Percentiles rank a stretch among this genome's conserved stretches.
Conservation (phyloP, 2,888 invertebrate species). For the Andrena minutula region DNA sequence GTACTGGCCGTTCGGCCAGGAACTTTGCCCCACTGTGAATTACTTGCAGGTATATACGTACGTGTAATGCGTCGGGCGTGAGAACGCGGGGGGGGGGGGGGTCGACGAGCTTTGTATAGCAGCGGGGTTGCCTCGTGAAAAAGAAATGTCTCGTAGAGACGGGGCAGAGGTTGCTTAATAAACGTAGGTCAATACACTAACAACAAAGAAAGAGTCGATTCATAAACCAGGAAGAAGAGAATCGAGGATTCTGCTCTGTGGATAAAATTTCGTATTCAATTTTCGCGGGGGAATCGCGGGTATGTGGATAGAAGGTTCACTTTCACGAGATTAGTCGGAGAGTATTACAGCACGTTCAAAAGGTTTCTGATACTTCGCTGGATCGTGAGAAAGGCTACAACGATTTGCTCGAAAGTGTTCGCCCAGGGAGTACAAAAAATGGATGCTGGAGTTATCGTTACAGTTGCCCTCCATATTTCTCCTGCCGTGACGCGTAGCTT, state of each 20-base stretch:
- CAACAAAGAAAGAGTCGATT: not conserved
- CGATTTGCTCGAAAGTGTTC: not conserved
- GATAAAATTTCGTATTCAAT: too few relatives aligned
- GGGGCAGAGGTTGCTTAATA: too few relatives aligned
- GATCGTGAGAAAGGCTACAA: not conserved
- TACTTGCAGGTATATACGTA: constrained; percentile 88
- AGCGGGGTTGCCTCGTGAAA: too few relatives aligned
- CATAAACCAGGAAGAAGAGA: not conserved
- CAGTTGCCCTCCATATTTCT: constrained; percentile 2
- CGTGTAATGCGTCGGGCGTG: not conserved
- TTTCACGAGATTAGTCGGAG: not conserved
- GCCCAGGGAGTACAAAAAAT: not conserved
- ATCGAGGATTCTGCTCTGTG: not conserved
- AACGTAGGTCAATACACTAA: not conserved
- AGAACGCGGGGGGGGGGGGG: too few relatives aligned
- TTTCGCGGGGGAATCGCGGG: not conserved
- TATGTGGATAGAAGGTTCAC: not conserved
- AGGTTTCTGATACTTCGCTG: not conserved
- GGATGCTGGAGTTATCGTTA: not conserved
- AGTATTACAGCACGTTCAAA: not conserved
- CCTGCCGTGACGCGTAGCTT: not conserved
- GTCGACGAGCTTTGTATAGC: too few relatives aligned
- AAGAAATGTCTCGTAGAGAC: too few relatives aligned
- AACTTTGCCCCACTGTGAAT: constrained; percentile 93
- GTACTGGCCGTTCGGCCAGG: constrained; percentile 95